These are phyloP conservation scores for Toxotes jaculatrix DNA, from an alignment of 2,113 vertebrate species.

Conservation along the genomic window DNA sequence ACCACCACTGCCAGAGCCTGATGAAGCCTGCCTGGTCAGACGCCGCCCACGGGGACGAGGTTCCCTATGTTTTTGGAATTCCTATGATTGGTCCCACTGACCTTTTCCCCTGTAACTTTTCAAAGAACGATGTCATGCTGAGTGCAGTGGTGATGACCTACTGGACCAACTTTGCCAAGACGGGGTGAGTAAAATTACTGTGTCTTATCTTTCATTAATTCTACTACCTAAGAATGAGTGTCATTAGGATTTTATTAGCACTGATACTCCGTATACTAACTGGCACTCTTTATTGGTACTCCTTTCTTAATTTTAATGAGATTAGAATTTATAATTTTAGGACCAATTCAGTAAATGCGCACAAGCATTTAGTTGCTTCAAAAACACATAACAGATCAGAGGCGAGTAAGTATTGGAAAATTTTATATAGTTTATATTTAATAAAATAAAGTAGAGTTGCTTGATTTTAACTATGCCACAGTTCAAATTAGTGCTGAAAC, in stretches of 20 bases:
- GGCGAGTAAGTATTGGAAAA: too few species aligned
- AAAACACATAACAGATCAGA: neutral
- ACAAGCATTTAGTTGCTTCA: neutral
- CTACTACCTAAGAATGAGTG: neutral
- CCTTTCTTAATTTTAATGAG: too few species aligned
- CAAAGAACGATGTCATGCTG: slow-evolving; percentile 98
- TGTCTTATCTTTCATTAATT: neutral
- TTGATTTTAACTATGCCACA: neutral
- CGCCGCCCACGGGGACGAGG: slow-evolving; percentile 97
- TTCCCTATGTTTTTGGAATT: slow-evolving; percentile 97
- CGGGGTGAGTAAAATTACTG: slow-evolving; percentile 88
- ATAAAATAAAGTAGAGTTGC: too few species aligned
- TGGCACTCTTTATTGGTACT: too few species aligned
- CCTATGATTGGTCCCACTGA: slow-evolving; percentile 99
- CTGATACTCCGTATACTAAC: neutral
- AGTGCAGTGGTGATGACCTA: slow-evolving; percentile 99
- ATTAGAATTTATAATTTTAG: too few species aligned
- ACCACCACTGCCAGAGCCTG: slow-evolving; percentile 99
- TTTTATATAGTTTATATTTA: neutral
- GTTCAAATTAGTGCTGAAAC: neutral
- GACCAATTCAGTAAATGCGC: too few species aligned
- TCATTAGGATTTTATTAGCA: neutral
- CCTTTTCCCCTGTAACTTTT: slow-evolving; percentile 99
- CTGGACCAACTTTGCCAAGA: slow-evolving; percentile 99
- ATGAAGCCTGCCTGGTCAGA: slow-evolving; percentile 99